phyloP scores from a whole-genome alignment of 2,113 vertebrate species.

The Notothenia coriiceps region DNA sequence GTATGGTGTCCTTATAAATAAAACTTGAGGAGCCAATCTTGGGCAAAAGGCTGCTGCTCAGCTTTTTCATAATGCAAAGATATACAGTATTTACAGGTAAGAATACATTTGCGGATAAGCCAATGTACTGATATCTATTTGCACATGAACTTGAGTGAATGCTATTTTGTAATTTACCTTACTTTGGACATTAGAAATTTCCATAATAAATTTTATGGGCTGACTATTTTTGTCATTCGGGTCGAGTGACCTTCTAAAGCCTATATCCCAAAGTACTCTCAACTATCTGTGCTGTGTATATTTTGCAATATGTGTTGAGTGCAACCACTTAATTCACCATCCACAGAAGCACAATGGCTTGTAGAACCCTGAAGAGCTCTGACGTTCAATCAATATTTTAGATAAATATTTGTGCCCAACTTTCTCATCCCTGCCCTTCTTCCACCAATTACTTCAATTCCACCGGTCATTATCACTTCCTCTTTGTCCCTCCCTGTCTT shows the following conservation, averaged over 20 bases:
- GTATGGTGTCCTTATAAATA: neutral
- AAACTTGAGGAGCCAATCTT: neutral
- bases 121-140: slow-evolving; percentile 18
- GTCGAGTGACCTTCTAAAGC: neutral
- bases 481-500: slow-evolving; percentile 44
- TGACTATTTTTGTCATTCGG: neutral
- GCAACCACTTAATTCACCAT: slow-evolving; percentile 9
- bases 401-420: slow-evolving; percentile 40
- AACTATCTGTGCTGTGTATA: neutral
- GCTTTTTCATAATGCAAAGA: slow-evolving; percentile 25
- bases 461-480: slow-evolving; percentile 72
- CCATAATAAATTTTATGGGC: neutral
- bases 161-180: neutral
- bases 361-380: neutral
- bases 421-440: slow-evolving; percentile 53
- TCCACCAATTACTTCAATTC: slow-evolving; percentile 47
- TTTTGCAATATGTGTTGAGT: slow-evolving; percentile 37
- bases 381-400: slow-evolving; percentile 4
- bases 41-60: slow-evolving; percentile 4
- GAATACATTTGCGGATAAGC: slow-evolving; percentile 9
- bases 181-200: neutral
- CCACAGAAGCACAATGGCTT: slow-evolving; percentile 9
- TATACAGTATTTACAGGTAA: slow-evolving; percentile 25
- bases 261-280: neutral
- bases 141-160: neutral